Evolutionary conservation across 2,797 vertebrate genomes (phyloP).

Genomic region (Anguilla anguilla): DNA sequence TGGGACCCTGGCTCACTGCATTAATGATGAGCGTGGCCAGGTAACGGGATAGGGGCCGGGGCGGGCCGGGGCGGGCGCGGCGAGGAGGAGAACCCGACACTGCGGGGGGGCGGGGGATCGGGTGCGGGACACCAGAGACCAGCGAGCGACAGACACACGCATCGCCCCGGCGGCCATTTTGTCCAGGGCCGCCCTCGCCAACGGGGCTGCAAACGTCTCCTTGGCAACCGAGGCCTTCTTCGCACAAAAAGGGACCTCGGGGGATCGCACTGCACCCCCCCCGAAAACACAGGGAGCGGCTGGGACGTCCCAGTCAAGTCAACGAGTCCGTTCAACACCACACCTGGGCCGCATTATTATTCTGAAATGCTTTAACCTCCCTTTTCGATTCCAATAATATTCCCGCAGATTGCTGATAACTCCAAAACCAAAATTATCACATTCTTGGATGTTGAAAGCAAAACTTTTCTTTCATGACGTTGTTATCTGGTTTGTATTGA

Average conservation of each 20-base stretch:
- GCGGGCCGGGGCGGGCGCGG: slow-evolving; percentile 57
- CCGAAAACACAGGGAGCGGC: background rate
- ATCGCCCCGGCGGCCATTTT: slow-evolving; percentile 47
- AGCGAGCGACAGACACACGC: slow-evolving; percentile 49
- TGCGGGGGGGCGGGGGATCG: slow-evolving; percentile 45
- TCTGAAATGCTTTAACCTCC: background rate
- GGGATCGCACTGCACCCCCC: background rate
- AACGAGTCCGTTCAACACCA: background rate
- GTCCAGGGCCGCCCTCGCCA: slow-evolving; percentile 23
- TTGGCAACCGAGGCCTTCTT: slow-evolving; percentile 10
- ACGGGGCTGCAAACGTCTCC: background rate
- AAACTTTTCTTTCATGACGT: background rate
- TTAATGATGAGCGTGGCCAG: slow-evolving; percentile 73
- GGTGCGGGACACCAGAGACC: slow-evolving; percentile 68
- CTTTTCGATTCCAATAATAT: background rate
- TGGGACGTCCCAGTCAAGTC: background rate
- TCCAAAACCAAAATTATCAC: background rate
- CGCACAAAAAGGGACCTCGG: background rate
- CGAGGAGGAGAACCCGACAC: slow-evolving; percentile 44
- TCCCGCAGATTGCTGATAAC: background rate
- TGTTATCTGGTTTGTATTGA: background rate
- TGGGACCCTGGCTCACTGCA: slow-evolving; percentile 59
- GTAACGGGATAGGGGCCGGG: slow-evolving; percentile 66
- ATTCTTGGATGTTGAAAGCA: background rate
- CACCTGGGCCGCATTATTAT: background rate